These are phyloP conservation scores for Hedychridium roseum DNA, from an alignment of 2,888 invertebrate genomes.

Conservation along the genomic window DNA sequence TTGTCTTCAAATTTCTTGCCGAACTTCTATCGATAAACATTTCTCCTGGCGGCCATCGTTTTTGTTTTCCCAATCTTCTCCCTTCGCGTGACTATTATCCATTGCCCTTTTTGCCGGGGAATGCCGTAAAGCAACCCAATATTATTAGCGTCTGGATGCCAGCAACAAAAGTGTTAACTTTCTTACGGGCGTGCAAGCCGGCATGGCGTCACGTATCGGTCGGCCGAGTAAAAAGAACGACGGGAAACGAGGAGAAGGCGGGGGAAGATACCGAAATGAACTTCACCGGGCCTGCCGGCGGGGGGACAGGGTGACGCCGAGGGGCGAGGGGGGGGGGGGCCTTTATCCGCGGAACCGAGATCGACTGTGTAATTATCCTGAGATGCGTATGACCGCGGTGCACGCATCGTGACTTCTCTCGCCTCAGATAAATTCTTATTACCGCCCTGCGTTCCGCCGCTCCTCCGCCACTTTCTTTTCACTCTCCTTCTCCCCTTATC, in stretches of 20 bases:
- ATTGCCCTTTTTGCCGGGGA: too few relatives aligned
- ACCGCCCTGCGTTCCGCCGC: conserved; percentile 28
- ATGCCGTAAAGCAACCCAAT: too few relatives aligned
- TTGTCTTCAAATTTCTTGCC: too few relatives aligned
- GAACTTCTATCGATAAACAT: too few relatives aligned
- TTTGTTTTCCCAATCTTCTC: too few relatives aligned
- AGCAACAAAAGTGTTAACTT: too few relatives aligned
- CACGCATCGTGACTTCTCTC: conserved; percentile 45
- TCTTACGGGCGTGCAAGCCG: too few relatives aligned
- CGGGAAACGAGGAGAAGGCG: conserved; percentile 11
- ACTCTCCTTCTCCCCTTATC: background rate
- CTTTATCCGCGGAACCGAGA: conserved; percentile 24
- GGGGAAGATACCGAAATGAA: conserved; percentile 26
- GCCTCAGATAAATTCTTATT: conserved; percentile 40
- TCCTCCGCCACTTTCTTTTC: conserved; percentile 25
- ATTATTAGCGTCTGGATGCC: too few relatives aligned
- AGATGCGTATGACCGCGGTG: conserved; percentile 47
- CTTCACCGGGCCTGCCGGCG: conserved; percentile 10
- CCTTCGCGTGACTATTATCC: too few relatives aligned
- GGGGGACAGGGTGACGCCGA: conserved; percentile 15
- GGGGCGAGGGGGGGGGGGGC: conserved; percentile 12
- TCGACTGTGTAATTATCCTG: conserved; percentile 37
- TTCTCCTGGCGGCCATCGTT: too few relatives aligned
- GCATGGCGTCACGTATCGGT: too few relatives aligned
- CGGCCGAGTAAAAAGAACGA: background rate